Evolutionary conservation across 2,888 invertebrate genomes (phyloP).

Genomic region (Andrena dorsata): DNA sequence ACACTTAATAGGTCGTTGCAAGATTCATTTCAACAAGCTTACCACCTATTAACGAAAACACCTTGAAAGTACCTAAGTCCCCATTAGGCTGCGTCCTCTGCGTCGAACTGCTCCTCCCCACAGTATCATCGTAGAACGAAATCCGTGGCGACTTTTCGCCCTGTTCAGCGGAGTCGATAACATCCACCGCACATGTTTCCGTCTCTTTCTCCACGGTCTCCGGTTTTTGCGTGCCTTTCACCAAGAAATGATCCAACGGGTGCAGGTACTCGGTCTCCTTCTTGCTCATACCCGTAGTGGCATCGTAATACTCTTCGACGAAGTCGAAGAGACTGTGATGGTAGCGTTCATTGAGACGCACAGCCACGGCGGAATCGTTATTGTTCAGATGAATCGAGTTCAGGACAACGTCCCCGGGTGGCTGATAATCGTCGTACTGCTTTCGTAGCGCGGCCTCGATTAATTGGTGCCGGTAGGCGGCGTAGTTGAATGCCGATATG

Average conservation of each 20-base stretch:
- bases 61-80: not conserved
- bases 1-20: too few species aligned
- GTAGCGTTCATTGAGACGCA: conserved; percentile 62
- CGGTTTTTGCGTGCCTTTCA: conserved; percentile 58
- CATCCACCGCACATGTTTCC: conserved; percentile 47
- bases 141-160: conserved; percentile 25
- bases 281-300: conserved; percentile 50
- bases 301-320: conserved; percentile 70
- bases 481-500: conserved; percentile 75
- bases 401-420: conserved; percentile 80
- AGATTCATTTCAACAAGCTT: not conserved
- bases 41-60: not conserved
- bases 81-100: conserved; percentile 2
- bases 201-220: conserved; percentile 73
- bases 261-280: conserved; percentile 67
- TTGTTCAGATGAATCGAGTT: conserved; percentile 80
- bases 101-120: not conserved
- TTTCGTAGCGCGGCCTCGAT: conserved; percentile 75
- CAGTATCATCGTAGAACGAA: conserved; percentile 20
- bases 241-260: conserved; percentile 79
- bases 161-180: not conserved
- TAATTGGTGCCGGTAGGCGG: conserved; percentile 76
- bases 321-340: conserved; percentile 76
- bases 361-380: conserved; percentile 61
- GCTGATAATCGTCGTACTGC: conserved; percentile 76